These are phyloP conservation scores for Spodoptera picta DNA, from an alignment of 2,888 invertebrate species.

Conservation along the genomic window DNA sequence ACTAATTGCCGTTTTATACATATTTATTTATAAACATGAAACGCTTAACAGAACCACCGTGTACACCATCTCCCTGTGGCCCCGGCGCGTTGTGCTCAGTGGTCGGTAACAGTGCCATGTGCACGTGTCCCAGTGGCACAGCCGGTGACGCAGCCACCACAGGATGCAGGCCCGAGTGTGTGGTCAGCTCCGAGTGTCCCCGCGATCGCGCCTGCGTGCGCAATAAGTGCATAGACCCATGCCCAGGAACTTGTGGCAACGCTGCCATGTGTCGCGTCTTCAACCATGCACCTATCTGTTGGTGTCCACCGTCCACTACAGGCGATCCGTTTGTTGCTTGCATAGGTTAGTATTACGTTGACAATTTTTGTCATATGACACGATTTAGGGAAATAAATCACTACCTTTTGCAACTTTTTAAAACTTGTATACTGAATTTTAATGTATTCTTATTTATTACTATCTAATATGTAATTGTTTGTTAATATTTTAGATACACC, in stretches of 20 bases:
- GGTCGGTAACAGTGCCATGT: constrained; percentile 90
- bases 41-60: constrained; percentile 88
- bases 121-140: constrained; percentile 93
- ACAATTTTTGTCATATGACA: no score
- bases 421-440: no score
- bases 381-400: no score
- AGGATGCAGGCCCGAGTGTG: constrained; percentile 95
- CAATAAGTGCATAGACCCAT: constrained; percentile 94
- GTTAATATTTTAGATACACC: constrained; percentile 66
- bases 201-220: constrained; percentile 93
- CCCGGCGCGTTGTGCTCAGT: constrained; percentile 92
- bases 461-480: constrained; percentile 1
- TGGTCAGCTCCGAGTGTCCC: constrained; percentile 94
- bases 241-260: constrained; percentile 94
- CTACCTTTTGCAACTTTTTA: no score
- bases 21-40: constrained; percentile 5
- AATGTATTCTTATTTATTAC: no score
- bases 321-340: constrained; percentile 96
- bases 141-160: constrained; percentile 92
- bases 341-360: constrained; percentile 60
- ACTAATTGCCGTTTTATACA: no score
- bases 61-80: constrained; percentile 93
- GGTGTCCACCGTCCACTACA: constrained; percentile 91
- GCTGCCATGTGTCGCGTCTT: constrained; percentile 91
- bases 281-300: constrained; percentile 91